Evolutionary conservation across 2,888 invertebrate species (phyloP), one percentile per base, ranked within the genome.

Genomic region (Gastrophysa polygoni): DNA sequence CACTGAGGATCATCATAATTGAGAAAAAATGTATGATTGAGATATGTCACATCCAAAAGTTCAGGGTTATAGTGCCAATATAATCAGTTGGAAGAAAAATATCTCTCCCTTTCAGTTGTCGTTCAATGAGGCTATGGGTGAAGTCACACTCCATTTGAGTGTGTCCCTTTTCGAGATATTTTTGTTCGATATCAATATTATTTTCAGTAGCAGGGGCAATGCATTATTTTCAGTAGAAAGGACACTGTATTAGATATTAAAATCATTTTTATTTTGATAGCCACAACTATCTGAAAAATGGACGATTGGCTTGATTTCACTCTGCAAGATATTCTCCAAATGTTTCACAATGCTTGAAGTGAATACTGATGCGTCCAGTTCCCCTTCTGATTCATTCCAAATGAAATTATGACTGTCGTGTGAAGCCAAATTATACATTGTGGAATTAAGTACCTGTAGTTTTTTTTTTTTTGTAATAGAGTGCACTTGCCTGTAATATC

Each of bases 391-490:
- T 46, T 64, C 60, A 57, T 59, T 64, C 60, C 57, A 64, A 21
- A 64, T 11, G 48, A 59, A 60, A 44, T 60, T 56, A 46, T 63
- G 11, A 68, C 54, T 68, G 63, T 68, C 69, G 7, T 74, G 61
- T 47, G 73, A 70, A 18, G 57, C 57, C 55, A 73, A 75, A 38
- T 49, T 57, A 17, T 57, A 57, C 1, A 73, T 50, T 4, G 73
- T 61, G 61, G 75, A 77, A 52, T 76, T 74, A 49, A 74, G 76
- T n/a, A 75, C 72, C 11, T 70, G 66, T 4, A 74, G 60, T 58
- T 74, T 76, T 3, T 72, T 75, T 58, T 75, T 72, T 76, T 57
- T 75, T 75, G 64, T 73, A 76, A 62, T 75, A 77, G 14, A 72
- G 52, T 20, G 74, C 71, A 68, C 74, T 76, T 34, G 73, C 74